Evolutionary conservation across 2,113 vertebrate species (phyloP), one percentile per base, ranked within the genome.

Genomic region (Cavia porcellus): DNA sequence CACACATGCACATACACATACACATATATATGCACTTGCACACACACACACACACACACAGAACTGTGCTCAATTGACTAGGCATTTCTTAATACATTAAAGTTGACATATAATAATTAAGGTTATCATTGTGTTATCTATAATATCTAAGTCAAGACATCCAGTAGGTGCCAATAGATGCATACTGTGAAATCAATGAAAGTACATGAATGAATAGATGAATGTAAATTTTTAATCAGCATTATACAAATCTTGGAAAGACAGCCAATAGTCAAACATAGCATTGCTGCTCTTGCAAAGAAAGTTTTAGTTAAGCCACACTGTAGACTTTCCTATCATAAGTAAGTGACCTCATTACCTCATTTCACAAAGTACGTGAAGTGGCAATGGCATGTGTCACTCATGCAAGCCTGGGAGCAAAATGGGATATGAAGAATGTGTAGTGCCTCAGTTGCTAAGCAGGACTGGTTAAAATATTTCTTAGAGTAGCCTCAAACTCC

Each of bases 401-500:
- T 96, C 57, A 2, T 20, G n/a, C 24, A 45, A 47, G 62, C 75
- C 77, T 1, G 0, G 86, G 3, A 30, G 20, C 42, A 20, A 7
- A 7, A 11, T 47, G n/a, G 70, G 11, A 57, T 61, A n/a, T 55
- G 83, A 86, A 61, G 83, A 59, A 0, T 25, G 20, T 13, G 9
- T 0, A 35, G 22, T 24, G 7, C 7, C 32, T 42, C 20, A 1
- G 5, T 35, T 0, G 0, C 20, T 14, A 12, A 14, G 13, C 13
- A 4, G n/a, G 15, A 52, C 35, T 52, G 42, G 75, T 68, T 17
- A 35, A 38, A 72, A 35, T 17, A 52, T 35, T 45, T 50, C 61
- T 79, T n/a, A 1, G 24, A 62, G n/a, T 32, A 62, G 25, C 52
- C 66, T 66, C 55, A 32, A 15, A 79, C 12, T 52, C 11, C 5